Conservation (phyloP, 2,113 vertebrate species). For the Perca schrenkii region DNA sequence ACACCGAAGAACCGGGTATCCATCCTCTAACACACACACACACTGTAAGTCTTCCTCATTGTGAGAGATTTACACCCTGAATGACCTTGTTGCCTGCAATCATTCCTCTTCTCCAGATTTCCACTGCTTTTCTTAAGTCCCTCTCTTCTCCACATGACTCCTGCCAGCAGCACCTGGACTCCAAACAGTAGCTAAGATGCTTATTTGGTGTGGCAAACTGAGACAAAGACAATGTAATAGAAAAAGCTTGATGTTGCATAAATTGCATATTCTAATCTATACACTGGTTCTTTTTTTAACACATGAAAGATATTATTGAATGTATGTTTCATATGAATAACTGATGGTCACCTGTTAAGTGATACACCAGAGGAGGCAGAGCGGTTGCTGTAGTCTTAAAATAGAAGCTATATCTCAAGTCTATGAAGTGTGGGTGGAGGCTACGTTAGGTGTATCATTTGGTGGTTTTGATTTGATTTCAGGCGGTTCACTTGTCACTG, state of each 20-base stretch:
- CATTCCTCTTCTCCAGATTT: slow-evolving; percentile 17
- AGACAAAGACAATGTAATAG: neutral
- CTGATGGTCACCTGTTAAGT: neutral
- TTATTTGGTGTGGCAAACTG: slow-evolving; percentile 10
- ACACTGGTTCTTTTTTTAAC: neutral
- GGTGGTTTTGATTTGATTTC: slow-evolving; percentile 4
- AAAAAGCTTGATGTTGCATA: neutral
- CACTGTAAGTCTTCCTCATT: neutral
- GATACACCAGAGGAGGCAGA: neutral
- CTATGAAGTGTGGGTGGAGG: neutral
- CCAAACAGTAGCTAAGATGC: neutral
- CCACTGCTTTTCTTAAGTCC: neutral
- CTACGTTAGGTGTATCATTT: neutral
- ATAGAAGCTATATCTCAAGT: neutral
- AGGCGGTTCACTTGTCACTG: slow-evolving; percentile 19
- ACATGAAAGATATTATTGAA: neutral
- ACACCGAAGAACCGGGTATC: no score
- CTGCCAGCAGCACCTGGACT: slow-evolving; percentile 63
- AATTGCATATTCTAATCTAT: neutral
- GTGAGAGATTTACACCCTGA: slow-evolving; percentile 41
- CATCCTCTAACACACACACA: neutral
- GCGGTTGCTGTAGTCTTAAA: neutral
- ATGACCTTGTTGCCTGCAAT: slow-evolving; percentile 26
- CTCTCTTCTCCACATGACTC: slow-evolving; percentile 45
- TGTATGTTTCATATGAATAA: neutral